phyloP scores from a whole-genome alignment of 2,113 vertebrate genomes.

The Bagarius yarrelli region DNA sequence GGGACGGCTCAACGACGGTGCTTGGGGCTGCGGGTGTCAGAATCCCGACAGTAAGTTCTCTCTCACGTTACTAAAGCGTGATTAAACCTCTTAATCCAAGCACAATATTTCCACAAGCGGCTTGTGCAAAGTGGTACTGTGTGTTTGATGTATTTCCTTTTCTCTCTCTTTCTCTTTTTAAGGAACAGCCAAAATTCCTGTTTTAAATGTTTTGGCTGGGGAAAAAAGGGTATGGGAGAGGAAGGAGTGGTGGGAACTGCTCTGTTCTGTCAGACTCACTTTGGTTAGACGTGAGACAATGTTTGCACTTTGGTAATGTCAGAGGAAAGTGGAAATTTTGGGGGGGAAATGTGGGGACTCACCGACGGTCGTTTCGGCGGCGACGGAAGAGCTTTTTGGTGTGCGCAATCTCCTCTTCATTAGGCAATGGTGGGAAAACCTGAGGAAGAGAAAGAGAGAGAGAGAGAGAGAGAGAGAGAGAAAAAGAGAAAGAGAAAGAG shows the following conservation, averaged over 20 bases:
- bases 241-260: slow-evolving; percentile 8
- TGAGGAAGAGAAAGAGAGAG: slow-evolving; percentile 55
- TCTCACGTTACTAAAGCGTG: background rate
- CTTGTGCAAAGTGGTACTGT: slow-evolving; percentile 1
- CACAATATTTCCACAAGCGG: slow-evolving; percentile 24
- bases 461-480: slow-evolving; percentile 30
- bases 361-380: slow-evolving; percentile 89
- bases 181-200: slow-evolving; percentile 59
- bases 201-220: slow-evolving; percentile 54
- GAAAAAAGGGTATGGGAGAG: background rate
- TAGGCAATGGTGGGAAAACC: slow-evolving; percentile 87
- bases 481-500: background rate
- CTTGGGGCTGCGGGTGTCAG: slow-evolving; percentile 10
- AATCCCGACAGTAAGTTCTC: background rate
- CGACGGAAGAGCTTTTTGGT: slow-evolving; percentile 96
- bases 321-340: background rate
- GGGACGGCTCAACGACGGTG: background rate
- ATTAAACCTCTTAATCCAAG: slow-evolving; percentile 34
- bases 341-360: slow-evolving; percentile 51
- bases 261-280: slow-evolving; percentile 15
- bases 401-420: slow-evolving; percentile 92
- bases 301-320: background rate
- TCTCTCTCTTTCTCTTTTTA: slow-evolving; percentile 20
- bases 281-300: background rate
- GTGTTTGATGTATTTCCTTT: slow-evolving; percentile 23